Conservation (phyloP, 2,797 vertebrate genomes). For the Podarcis siculus region DNA sequence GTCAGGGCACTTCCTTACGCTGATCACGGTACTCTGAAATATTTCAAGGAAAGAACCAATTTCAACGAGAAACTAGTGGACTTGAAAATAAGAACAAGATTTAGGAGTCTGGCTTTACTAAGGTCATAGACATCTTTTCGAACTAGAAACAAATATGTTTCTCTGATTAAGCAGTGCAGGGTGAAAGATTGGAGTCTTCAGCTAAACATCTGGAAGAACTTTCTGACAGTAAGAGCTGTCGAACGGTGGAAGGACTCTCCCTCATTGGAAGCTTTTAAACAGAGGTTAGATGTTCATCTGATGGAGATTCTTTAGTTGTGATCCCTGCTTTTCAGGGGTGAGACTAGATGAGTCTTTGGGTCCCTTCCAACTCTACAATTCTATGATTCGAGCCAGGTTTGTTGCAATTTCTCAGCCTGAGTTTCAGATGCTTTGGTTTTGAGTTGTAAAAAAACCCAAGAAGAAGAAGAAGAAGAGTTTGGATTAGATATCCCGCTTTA, state of each 20-base stretch:
- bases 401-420: not conserved
- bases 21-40: constrained; percentile 82
- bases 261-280: too few relatives aligned
- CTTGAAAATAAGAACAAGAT: not conserved
- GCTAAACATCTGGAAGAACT: too few relatives aligned
- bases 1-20: constrained; percentile 77
- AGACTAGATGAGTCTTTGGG: too few relatives aligned
- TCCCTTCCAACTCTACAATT: too few relatives aligned
- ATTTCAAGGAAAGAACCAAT: not conserved
- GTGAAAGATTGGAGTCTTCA: not conserved
- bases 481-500: too few relatives aligned
- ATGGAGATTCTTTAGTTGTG: too few relatives aligned
- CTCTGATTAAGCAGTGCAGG: not conserved
- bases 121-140: not conserved
- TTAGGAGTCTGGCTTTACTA: not conserved
- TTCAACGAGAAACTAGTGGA: not conserved
- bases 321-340: too few relatives aligned
- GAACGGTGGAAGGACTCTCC: too few relatives aligned
- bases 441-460: not conserved
- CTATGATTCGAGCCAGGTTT: not conserved
- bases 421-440: not conserved
- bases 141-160: not conserved
- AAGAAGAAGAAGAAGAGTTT: too few relatives aligned
- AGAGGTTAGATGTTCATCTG: too few relatives aligned
- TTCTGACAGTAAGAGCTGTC: too few relatives aligned